Evolutionary conservation across 1,140 invertebrate species (phyloP).

Genomic region (Cherax quadricarinatus): DNA sequence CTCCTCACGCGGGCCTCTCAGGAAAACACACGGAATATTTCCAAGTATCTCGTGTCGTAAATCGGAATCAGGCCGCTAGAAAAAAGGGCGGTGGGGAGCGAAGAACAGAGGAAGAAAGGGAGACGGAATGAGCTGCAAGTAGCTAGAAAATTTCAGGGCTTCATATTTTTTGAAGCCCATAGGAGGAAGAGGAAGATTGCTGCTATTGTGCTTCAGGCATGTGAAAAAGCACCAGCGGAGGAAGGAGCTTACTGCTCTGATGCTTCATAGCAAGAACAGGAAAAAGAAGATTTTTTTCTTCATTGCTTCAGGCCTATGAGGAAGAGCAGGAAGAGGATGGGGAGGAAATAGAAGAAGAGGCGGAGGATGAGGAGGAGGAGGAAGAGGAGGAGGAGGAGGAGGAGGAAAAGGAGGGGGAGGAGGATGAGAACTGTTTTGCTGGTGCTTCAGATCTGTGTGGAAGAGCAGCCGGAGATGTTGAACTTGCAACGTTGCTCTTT

Average conservation of each 20-base stretch:
- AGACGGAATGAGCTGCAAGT: background rate
- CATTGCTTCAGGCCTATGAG: no score
- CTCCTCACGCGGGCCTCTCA: background rate
- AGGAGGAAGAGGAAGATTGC: background rate
- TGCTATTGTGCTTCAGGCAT: background rate
- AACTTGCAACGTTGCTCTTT: background rate
- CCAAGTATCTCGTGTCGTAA: conserved; percentile 28
- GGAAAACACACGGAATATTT: conserved; percentile 28
- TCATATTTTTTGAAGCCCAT: background rate
- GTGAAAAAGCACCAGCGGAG: background rate
- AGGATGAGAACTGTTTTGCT: background rate
- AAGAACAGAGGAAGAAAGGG: background rate
- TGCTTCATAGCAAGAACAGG: background rate
- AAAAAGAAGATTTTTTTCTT: background rate
- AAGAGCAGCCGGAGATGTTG: background rate
- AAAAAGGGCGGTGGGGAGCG: background rate
- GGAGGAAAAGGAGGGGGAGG: no score
- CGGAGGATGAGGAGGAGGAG: no score
- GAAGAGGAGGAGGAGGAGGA: no score
- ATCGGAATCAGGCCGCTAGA: conserved; percentile 29
- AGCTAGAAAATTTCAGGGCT: background rate
- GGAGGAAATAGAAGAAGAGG: no score
- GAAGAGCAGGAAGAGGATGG: no score
- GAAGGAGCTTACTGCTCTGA: background rate
- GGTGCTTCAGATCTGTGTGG: background rate